Conservation (phyloP, 2,888 invertebrate genomes). For the Apamea sordens region DNA sequence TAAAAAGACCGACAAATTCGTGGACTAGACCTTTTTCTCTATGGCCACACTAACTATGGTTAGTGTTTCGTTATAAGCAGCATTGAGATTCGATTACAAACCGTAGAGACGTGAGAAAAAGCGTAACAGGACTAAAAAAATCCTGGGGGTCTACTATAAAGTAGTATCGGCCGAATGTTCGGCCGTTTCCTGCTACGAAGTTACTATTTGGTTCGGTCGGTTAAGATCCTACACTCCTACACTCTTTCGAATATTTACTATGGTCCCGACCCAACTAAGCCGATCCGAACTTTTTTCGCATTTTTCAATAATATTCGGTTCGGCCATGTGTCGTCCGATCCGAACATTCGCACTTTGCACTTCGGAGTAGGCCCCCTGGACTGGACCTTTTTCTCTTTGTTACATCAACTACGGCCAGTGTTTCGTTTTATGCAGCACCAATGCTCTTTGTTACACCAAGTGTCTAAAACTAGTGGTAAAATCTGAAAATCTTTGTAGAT, state of each 20-base stretch:
- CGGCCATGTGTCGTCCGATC: no score
- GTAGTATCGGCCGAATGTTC: no score
- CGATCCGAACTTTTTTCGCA: no score
- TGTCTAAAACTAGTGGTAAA: background rate
- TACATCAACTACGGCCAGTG: background rate
- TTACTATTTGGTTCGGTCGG: no score
- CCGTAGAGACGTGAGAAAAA: background rate
- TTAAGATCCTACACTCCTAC: no score
- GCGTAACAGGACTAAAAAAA: background rate
- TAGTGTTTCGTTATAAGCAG: background rate
- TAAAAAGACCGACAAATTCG: background rate
- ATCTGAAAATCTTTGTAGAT: background rate
- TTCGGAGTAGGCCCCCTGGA: no score
- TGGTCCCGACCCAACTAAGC: no score
- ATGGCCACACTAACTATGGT: slow-evolving; percentile 1
- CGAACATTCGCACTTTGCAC: no score
- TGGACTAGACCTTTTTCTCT: background rate
- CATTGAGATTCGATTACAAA: background rate
- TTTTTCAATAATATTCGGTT: no score
- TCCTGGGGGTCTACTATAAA: no score
- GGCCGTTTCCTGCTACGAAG: no score
- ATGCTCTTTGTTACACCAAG: background rate
- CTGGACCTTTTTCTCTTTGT: background rate
- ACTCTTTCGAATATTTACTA: no score
- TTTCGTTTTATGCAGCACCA: slow-evolving; percentile 6